These are phyloP conservation scores for Eufriesea mexicana DNA, from an alignment of 1,140 invertebrate genomes.

Conservation along the genomic window DNA sequence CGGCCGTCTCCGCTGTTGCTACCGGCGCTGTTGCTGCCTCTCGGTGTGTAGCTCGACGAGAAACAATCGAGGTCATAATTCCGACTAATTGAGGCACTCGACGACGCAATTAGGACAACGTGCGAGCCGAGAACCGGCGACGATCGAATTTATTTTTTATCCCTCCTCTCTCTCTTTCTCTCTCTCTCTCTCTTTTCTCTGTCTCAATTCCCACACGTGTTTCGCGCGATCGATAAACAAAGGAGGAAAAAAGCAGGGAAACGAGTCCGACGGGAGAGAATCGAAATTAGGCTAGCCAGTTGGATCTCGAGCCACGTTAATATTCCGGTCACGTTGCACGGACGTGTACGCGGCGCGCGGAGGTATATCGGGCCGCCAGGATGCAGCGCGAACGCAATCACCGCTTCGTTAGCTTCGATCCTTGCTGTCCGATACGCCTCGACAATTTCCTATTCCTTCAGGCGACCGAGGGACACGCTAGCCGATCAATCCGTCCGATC, in stretches of 20 bases:
- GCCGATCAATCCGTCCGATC: slow-evolving; percentile 8
- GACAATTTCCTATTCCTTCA: slow-evolving; percentile 30
- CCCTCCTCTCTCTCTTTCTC: background rate
- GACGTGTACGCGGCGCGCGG: slow-evolving; percentile 25
- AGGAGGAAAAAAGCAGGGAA: too few relatives aligned
- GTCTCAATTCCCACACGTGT: background rate
- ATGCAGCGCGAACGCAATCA: slow-evolving; percentile 44
- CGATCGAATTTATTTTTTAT: slow-evolving; percentile 2
- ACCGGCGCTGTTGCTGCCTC: slow-evolving; percentile 25
- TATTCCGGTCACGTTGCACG: slow-evolving; percentile 38
- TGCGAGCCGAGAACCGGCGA: background rate
- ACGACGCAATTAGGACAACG: slow-evolving; percentile 50
- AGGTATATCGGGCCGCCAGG: slow-evolving; percentile 17
- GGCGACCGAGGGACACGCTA: background rate
- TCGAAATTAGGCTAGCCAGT: slow-evolving; percentile 36
- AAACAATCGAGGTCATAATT: slow-evolving; percentile 60
- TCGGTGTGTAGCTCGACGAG: slow-evolving; percentile 25
- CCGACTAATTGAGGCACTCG: slow-evolving; percentile 54
- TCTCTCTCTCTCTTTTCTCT: background rate
- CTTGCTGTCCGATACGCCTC: slow-evolving; percentile 14
- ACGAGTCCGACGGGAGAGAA: slow-evolving; percentile 9
- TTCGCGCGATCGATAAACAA: background rate
- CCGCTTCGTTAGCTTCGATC: slow-evolving; percentile 25
- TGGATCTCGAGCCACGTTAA: slow-evolving; percentile 48
- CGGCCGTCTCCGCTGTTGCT: slow-evolving; percentile 30